A percentile compares a stretch with the other conserved stretches of the same genome.
These are phyloP conservation scores for Corticium candelabrum DNA, from an alignment of 37 sponge, comb jelly and placozoan genomes.

Conservation along the genomic window DNA sequence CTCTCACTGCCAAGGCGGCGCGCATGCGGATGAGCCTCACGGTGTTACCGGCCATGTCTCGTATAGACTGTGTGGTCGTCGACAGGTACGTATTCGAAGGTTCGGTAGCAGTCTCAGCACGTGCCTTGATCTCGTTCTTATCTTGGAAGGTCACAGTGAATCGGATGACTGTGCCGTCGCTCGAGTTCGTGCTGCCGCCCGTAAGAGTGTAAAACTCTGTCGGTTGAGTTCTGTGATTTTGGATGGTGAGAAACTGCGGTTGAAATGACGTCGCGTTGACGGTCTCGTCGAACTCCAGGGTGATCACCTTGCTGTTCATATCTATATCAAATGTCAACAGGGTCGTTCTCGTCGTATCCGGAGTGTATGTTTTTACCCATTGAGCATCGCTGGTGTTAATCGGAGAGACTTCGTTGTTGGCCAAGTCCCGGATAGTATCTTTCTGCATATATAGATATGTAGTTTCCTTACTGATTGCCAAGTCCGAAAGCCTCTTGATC, in stretches of 20 bases:
- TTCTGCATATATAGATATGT: conserved; percentile 50
- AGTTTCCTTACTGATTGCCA: conserved; percentile 25
- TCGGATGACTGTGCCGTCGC: conserved; percentile 38
- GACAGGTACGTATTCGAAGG: conserved; percentile 44
- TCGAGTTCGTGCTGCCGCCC: conserved; percentile 32
- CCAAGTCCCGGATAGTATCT: conserved; percentile 55
- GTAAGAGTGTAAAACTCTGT: conserved; percentile 42
- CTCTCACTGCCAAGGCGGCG: conserved; percentile 33
- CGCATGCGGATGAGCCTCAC: background rate
- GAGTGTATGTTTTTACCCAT: conserved; percentile 24
- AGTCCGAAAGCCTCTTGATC: conserved; percentile 37
- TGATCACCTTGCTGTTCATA: conserved; percentile 32
- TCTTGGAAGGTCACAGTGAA: conserved; percentile 39
- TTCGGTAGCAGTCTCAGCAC: conserved; percentile 36
- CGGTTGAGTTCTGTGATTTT: conserved; percentile 18
- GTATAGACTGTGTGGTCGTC: conserved; percentile 21
- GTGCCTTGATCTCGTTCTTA: conserved; percentile 70
- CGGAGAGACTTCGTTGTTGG: conserved; percentile 69
- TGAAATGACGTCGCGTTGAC: conserved; percentile 54
- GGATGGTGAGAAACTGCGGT: conserved; percentile 48
- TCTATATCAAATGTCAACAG: conserved; percentile 57
- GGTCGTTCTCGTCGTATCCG: conserved; percentile 48
- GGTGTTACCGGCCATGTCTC: conserved; percentile 59
- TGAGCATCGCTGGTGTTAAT: conserved; percentile 3
- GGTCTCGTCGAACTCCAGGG: conserved; percentile 61